A percentile compares a stretch with the other conserved stretches of the same genome.
Conservation (phyloP, 1,140 invertebrate species). For the Diabrotica virgifera region DNA sequence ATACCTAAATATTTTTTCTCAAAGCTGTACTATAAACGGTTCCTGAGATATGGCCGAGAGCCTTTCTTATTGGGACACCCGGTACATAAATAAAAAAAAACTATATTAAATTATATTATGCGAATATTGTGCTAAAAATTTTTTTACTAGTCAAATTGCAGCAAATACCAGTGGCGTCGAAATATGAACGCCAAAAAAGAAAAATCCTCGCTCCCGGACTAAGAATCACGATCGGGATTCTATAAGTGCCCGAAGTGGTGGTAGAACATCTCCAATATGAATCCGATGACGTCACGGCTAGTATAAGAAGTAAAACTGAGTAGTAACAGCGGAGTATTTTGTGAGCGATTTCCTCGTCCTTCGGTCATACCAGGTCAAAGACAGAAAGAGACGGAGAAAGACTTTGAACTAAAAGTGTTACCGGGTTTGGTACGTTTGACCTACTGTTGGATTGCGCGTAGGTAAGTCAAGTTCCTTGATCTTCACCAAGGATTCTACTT, state of each 20-base stretch:
- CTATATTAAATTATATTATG: neutral
- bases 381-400: neutral
- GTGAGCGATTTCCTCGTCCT: conserved; percentile 17
- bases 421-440: conserved; percentile 11
- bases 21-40: too few relatives aligned
- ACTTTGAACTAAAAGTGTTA: conserved; percentile 7
- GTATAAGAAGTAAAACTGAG: conserved; percentile 17
- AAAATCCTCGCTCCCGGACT: too few relatives aligned
- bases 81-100: too few relatives aligned
- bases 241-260: conserved; percentile 8
- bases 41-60: too few relatives aligned
- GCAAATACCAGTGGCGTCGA: neutral
- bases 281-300: conserved; percentile 10
- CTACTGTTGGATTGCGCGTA: conserved; percentile 14
- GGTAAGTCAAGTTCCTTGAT: conserved; percentile 14
- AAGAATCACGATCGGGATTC: neutral
- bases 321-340: conserved; percentile 4
- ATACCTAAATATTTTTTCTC: too few relatives aligned
- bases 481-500: neutral
- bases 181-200: too few relatives aligned
- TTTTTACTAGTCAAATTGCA: too few relatives aligned
- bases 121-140: neutral
- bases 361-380: conserved; percentile 17
- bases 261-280: conserved; percentile 12
- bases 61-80: too few relatives aligned